phyloP scores from a whole-genome alignment of 2,888 invertebrate species.

The Chironomus tentans region DNA sequence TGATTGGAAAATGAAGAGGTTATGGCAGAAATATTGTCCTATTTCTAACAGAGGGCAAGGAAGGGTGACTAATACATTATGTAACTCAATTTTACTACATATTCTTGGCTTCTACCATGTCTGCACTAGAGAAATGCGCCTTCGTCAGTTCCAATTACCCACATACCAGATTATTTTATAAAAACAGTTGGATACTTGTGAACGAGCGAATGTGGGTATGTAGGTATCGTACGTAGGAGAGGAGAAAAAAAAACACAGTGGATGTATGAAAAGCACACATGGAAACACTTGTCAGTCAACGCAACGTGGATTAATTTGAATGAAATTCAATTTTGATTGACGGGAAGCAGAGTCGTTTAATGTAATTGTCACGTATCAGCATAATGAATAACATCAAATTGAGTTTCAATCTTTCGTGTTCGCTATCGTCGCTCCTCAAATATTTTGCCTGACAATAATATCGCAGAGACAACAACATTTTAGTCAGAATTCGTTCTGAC shows the following conservation, averaged over 20 bases:
- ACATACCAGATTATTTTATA: not conserved
- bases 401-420: not conserved
- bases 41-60: too few species aligned
- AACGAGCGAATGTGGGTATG: not conserved
- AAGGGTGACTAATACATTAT: too few species aligned
- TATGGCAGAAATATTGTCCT: too few species aligned
- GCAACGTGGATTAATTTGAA: constrained; percentile 10
- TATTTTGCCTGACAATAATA: not conserved
- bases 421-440: not conserved
- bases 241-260: not conserved
- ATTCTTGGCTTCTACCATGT: too few species aligned
- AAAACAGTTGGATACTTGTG: not conserved
- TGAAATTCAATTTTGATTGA: constrained; percentile 8
- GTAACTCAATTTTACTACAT: too few species aligned
- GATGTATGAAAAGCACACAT: not conserved
- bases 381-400: not conserved
- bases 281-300: constrained; percentile 10
- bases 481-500: not conserved
- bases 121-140: not conserved
- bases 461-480: not conserved
- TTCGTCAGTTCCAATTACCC: not conserved
- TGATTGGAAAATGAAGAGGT: too few species aligned
- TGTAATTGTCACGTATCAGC: constrained; percentile 4
- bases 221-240: not conserved
- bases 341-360: not conserved